These are phyloP conservation scores for Oncorhynchus kisutch DNA, from an alignment of 2,113 vertebrate genomes.

Conservation along the genomic window DNA sequence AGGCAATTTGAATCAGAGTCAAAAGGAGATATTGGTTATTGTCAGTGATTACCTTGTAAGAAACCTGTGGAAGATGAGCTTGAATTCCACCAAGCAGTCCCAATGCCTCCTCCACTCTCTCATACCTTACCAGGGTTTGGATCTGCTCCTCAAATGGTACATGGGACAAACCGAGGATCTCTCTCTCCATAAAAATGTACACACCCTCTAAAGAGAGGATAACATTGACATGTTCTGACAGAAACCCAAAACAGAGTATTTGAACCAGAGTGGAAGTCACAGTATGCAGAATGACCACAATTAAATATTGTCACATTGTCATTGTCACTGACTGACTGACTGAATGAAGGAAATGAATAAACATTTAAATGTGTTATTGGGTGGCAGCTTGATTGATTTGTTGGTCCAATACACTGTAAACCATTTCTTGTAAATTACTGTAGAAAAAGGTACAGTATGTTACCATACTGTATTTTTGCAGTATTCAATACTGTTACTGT, in stretches of 20 bases:
- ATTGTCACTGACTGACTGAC: background rate
- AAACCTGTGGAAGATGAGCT: slow-evolving; percentile 39
- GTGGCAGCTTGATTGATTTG: background rate
- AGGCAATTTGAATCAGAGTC: background rate
- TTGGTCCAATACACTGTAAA: too few relatives aligned
- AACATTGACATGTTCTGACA: background rate
- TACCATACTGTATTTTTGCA: too few relatives aligned
- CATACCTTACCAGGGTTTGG: slow-evolving; percentile 45
- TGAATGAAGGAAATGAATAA: background rate
- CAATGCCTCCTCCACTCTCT: slow-evolving; percentile 61
- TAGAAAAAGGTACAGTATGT: too few relatives aligned
- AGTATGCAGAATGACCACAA: background rate
- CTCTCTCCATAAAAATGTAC: slow-evolving; percentile 61
- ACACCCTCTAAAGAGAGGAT: slow-evolving; percentile 48
- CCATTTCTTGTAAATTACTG: too few relatives aligned
- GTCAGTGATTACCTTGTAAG: slow-evolving; percentile 50
- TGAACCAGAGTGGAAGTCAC: background rate
- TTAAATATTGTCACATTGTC: background rate
- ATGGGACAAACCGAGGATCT: slow-evolving; percentile 55
- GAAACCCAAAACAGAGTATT: background rate
- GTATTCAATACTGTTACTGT: too few relatives aligned
- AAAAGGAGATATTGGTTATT: background rate
- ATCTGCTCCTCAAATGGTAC: slow-evolving; percentile 63
- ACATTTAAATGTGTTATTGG: background rate
- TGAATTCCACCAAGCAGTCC: slow-evolving; percentile 57